Base-by-base conservation (phyloP, 2,888 invertebrate genomes). In the Cataglyphis altisquamis region DNA sequence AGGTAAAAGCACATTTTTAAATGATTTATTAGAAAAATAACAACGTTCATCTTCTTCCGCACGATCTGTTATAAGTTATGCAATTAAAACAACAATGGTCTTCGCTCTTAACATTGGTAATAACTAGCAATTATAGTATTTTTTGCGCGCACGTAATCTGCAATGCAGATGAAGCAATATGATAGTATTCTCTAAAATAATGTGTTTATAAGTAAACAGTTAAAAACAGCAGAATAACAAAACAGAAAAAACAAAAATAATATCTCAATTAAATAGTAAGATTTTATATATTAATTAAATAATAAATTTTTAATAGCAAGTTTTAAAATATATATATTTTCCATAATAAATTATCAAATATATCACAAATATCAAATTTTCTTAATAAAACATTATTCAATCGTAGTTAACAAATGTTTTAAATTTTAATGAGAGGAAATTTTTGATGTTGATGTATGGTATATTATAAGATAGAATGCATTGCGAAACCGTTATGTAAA, bases 61-160 rank as follows among this genome's bases (percentile, higher is more conserved):
- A 87, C 87, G 86, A 84, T 87, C 86, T 83, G 36, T 25, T 57
- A 78, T 81, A 78, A 90, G 83, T 91, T 90, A 91, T 86, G 89
- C 87, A 90, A 91, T 88, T 87, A 88, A 83, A 87, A 89, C 86
- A 84, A 81, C 87, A 91, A 89, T 90, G 84, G 84, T 67, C 85
- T 84, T 89, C 85, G 84, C 41, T 87, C 80, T 83, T 83, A 86
- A 72, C 74, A 67, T 82, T 67, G 83, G 72, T 83, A 84, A 75
- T 82, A n/a, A 82, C 84, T 73, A 84, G 86, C 86, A 88, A 90
- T 91, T 91, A 89, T 86, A 41, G 67, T 86, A 67, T 68, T 66
- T 83, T 64, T 74, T 84, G 18, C 88, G 82, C 83, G 12, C 12
- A 45, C 12, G 82, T 85, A 89, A 88, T 89, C 67, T 63, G 29